Evolutionary conservation across 2,113 vertebrate genomes (phyloP).

Genomic region (Chauna torquata): DNA sequence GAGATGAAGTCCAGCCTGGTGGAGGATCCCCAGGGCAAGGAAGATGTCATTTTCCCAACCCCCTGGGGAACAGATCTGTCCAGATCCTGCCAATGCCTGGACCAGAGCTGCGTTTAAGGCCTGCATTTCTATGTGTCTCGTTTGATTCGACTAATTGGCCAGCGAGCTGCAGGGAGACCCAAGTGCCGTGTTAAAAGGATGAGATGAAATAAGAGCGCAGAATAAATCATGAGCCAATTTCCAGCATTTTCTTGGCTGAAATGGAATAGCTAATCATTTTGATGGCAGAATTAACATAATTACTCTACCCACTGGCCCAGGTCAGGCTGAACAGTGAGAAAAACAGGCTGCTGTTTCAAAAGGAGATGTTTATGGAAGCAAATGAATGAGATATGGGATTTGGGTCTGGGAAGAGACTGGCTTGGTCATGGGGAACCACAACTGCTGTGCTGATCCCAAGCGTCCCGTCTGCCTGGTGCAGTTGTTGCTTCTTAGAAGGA

Average conservation of each 20-base stretch:
- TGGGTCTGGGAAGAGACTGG: background rate
- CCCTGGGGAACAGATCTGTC: fast-evolving
- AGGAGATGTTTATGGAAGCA: slow-evolving; percentile 1
- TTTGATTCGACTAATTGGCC: slow-evolving; percentile 11
- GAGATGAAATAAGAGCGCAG: slow-evolving; percentile 6
- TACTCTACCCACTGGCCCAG: background rate
- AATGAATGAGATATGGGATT: slow-evolving; percentile 1
- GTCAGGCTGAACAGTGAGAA: background rate
- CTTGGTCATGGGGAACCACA: background rate
- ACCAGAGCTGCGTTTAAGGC: background rate
- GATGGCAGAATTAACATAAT: slow-evolving; percentile 61
- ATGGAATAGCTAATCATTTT: slow-evolving; percentile 47
- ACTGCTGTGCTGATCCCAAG: background rate
- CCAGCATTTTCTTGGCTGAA: slow-evolving; percentile 53
- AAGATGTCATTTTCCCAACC: background rate
- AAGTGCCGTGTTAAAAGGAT: background rate
- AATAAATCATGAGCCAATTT: slow-evolving; percentile 64
- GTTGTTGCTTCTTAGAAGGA: background rate
- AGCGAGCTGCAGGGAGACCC: slow-evolving; percentile 30
- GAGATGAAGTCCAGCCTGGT: background rate
- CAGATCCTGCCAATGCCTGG: background rate
- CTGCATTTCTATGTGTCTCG: background rate
- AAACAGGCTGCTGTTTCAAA: background rate
- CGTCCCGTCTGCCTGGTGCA: background rate
- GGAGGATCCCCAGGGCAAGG: background rate